Evolutionary conservation across 2,113 vertebrate species (phyloP).

Genomic region (Nyctereutes procyonoides): DNA sequence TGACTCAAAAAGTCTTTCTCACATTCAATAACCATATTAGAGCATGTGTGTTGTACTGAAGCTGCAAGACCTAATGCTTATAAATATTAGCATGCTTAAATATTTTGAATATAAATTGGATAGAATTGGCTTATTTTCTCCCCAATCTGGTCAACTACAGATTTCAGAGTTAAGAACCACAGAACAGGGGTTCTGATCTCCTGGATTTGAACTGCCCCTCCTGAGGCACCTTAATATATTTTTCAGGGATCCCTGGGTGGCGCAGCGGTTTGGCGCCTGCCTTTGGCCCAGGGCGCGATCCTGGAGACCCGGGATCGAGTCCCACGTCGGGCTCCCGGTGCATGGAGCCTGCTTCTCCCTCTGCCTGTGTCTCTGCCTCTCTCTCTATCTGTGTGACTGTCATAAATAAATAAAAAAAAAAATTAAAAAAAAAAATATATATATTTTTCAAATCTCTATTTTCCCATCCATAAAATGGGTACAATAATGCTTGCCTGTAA

Average conservation of each 20-base stretch:
- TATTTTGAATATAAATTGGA: constrained; percentile 53
- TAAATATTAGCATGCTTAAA: constrained; percentile 51
- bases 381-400: too few species aligned
- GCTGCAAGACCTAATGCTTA: background rate
- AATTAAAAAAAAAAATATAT: too few species aligned
- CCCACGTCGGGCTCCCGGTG: too few species aligned
- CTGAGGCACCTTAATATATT: background rate
- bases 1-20: constrained; percentile 42
- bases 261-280: too few species aligned
- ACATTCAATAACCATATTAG: background rate
- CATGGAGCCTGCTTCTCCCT: too few species aligned
- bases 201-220: background rate
- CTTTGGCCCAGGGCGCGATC: too few species aligned
- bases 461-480: background rate
- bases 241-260: too few species aligned
- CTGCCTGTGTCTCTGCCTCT: too few species aligned
- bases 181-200: background rate
- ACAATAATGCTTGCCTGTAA: background rate
- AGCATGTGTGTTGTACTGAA: background rate
- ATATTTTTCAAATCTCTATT: constrained; percentile 10
- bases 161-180: constrained; percentile 3
- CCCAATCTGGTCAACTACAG: background rate
- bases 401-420: too few species aligned
- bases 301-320: too few species aligned
- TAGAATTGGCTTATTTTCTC: background rate